Conservation (phyloP, 1,140 invertebrate genomes). For the Whitmania pigra region DNA sequence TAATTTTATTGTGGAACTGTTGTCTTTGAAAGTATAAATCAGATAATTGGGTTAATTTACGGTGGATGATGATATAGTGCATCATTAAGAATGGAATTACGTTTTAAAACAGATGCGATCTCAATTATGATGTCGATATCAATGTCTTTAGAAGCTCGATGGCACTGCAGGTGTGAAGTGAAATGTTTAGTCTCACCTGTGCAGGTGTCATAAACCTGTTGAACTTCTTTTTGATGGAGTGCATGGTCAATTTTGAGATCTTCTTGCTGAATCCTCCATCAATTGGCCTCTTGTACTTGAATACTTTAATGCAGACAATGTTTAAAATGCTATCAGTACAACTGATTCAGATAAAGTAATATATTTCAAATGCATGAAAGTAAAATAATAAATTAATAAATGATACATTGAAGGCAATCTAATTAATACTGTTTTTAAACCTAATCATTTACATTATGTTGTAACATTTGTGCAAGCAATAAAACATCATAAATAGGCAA, state of each 20-base stretch:
- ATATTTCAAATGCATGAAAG: background rate
- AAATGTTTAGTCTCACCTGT: no score
- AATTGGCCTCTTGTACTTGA: slow-evolving; percentile 43
- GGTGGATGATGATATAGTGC: background rate
- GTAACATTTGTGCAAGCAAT: no score
- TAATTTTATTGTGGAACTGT: no score
- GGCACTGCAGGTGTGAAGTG: no score
- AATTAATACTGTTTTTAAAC: no score
- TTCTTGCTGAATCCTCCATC: slow-evolving; percentile 40
- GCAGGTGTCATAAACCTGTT: slow-evolving; percentile 43
- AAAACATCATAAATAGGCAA: background rate
- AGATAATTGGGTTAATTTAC: no score
- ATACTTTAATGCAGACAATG: slow-evolving; percentile 31
- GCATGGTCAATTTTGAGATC: slow-evolving; percentile 52
- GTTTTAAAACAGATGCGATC: no score
- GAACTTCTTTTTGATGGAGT: slow-evolving; percentile 55
- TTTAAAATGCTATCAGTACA: background rate
- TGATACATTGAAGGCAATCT: background rate
- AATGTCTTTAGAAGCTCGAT: no score
- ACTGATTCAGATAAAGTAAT: no score
- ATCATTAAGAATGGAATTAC: background rate
- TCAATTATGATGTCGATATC: no score
- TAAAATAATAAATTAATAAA: background rate
- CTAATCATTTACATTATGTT: no score
- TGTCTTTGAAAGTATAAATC: no score